A percentile compares a stretch with the other conserved stretches of the same genome.
Evolutionary conservation across 1,140 invertebrate species (phyloP).

Genomic region (Argopecten irradians): DNA sequence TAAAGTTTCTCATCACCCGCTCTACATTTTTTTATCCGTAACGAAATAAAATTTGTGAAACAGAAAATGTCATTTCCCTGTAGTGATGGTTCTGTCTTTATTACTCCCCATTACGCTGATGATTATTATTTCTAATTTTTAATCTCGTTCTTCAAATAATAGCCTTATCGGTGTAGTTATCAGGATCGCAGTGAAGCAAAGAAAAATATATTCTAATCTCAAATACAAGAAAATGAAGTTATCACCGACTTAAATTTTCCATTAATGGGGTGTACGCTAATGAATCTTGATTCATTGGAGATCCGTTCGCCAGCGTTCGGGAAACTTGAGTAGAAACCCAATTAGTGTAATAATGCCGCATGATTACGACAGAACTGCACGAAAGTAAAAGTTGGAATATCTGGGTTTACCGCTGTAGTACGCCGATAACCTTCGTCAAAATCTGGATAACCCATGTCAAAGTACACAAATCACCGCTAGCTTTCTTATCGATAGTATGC

Average conservation of each 20-base stretch:
- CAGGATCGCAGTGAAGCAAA: neutral
- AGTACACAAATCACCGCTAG: conserved; percentile 1
- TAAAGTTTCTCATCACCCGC: neutral
- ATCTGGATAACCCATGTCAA: neutral
- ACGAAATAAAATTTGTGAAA: neutral
- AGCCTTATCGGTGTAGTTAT: neutral
- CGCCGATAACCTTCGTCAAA: neutral
- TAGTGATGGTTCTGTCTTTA: neutral
- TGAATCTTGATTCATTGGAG: neutral
- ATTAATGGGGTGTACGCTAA: neutral
- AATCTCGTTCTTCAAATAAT: neutral
- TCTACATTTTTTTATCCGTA: neutral
- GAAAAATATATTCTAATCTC: neutral
- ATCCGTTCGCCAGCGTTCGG: neutral
- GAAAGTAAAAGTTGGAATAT: neutral
- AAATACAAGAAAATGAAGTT: neutral
- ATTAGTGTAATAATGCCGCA: neutral
- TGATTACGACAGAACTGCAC: neutral
- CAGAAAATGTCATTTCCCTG: neutral
- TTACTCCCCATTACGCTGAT: neutral
- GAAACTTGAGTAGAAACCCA: neutral
- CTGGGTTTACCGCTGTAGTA: neutral
- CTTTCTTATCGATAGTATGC: conserved; percentile 1
- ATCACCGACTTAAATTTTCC: neutral
- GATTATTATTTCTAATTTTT: neutral